phyloP scores from a whole-genome alignment of 1,140 invertebrate species.

The Hyles vespertilio region DNA sequence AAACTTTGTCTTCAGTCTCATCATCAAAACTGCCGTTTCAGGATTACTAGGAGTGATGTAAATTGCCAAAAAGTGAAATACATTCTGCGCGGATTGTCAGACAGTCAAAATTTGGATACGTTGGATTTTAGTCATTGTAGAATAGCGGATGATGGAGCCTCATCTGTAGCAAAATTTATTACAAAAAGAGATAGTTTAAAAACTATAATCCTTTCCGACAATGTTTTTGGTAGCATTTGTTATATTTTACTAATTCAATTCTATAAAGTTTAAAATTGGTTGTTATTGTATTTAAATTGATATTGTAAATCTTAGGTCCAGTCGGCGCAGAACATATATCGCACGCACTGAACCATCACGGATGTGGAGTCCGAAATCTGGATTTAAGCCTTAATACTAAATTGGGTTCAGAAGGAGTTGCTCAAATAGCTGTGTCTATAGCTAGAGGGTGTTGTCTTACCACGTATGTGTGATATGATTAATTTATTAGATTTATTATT shows the following conservation, averaged over 20 bases:
- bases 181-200: slow-evolving; percentile 57
- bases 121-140: slow-evolving; percentile 74
- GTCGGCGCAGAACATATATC: slow-evolving; percentile 59
- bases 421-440: slow-evolving; percentile 61
- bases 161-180: slow-evolving; percentile 64
- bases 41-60: slow-evolving; percentile 71
- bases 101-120: slow-evolving; percentile 53
- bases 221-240: slow-evolving; percentile 61
- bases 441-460: slow-evolving; percentile 68
- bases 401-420: slow-evolving; percentile 63
- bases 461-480: slow-evolving; percentile 34
- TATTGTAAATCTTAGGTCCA: slow-evolving; percentile 38
- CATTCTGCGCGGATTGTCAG: slow-evolving; percentile 63
- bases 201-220: slow-evolving; percentile 64
- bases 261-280: no score
- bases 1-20: background rate
- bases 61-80: slow-evolving; percentile 70
- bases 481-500: background rate
- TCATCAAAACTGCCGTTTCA: slow-evolving; percentile 30
- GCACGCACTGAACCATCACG: slow-evolving; percentile 54
- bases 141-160: slow-evolving; percentile 65
- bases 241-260: background rate
- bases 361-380: slow-evolving; percentile 51
- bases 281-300: background rate
- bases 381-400: slow-evolving; percentile 66